Conservation (phyloP, 2,888 invertebrate genomes). For the Caenorhabditis afra region DNA sequence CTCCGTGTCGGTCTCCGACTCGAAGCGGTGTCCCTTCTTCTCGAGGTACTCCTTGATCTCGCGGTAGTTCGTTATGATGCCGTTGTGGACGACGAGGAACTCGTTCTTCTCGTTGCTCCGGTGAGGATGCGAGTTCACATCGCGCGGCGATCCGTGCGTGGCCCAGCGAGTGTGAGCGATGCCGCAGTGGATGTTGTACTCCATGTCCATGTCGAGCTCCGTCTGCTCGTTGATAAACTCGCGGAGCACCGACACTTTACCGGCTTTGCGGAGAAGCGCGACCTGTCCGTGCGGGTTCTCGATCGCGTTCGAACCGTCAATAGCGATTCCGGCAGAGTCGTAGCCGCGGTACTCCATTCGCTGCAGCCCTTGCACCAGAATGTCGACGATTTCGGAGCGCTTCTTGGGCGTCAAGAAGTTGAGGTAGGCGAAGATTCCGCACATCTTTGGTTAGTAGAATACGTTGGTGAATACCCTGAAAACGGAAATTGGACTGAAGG, state of each 20-base stretch:
- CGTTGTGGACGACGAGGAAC: conserved; percentile 84
- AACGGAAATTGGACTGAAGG: too few relatives aligned
- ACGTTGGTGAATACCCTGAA: conserved; percentile 37
- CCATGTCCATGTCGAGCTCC: conserved; percentile 86
- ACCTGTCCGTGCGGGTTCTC: conserved; percentile 67
- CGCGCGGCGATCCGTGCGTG: conserved; percentile 96
- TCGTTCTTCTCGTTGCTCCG: conserved; percentile 84
- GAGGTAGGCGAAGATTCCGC: conserved; percentile 98
- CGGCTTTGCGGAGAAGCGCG: conserved; percentile 73
- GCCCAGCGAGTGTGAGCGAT: conserved; percentile 99
- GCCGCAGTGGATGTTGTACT: conserved; percentile 90
- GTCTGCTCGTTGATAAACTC: conserved; percentile 60
- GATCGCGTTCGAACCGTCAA: conserved; percentile 72
- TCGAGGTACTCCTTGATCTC: conserved; percentile 94
- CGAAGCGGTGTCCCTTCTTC: conserved; percentile 92
- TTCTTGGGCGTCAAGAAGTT: conserved; percentile 97
- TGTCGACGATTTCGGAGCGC: conserved; percentile 91
- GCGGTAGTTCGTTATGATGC: conserved; percentile 98
- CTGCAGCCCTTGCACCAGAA: conserved; percentile 94
- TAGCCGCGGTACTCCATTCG: conserved; percentile 98
- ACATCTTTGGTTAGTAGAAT: conserved; percentile 74
- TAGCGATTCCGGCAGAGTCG: conserved; percentile 89
- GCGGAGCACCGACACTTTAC: conserved; percentile 74
- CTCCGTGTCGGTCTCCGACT: conserved; percentile 99
- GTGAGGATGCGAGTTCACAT: conserved; percentile 96